Base-by-base conservation (phyloP, 2,797 vertebrate genomes). In the Macroramphosus scolopax region DNA sequence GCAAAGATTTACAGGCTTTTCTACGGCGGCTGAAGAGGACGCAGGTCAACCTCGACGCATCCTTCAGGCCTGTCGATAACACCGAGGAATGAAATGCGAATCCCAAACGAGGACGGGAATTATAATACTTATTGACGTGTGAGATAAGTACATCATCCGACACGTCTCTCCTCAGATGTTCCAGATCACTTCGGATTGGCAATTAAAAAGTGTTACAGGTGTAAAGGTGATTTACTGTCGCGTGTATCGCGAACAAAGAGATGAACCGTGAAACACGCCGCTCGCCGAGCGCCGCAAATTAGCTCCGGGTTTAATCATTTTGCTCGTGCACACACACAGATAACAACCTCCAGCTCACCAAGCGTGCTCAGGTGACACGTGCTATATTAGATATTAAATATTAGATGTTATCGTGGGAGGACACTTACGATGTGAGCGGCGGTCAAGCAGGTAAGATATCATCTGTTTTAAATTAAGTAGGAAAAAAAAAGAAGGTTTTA, bases 211-310 rank as follows among this genome's bases (percentile, higher is more conserved):
- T 51, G 35, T 30, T 36, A 6, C 50, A 58, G 42, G 31, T 54
- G 38, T 70, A 56, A 63, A 58, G 57, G 64, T 69, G 65, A 65
- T 79, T 73, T 61, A 25, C 49, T 55, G 66, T 66, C 15, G 37
- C 63, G 62, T 58, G 68, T 77, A 75, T 79, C 44, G 71, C 45
- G 34, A 68, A 46, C 49, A 45, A 39, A 34, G 52, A 69, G 84
- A 77, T 76, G 60, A 76, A 75, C 47, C 76, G 63, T 83, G 73
- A 83, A 80, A 81, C 72, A 56, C 68, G 63, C 54, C 5, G 26
- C 62, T 75, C 46, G 60, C 43, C 49, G 44, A 70, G 55, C 52
- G 52, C 64, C 55, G 69, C 63, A 49, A 81, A 82, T 84, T 78
- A 77, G 61, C 66, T 71, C 58, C 42, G 57, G 38, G 47, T 78